Conservation (phyloP, 92 coral and sea anemone species). For the Zoanthus sansibaricus region DNA sequence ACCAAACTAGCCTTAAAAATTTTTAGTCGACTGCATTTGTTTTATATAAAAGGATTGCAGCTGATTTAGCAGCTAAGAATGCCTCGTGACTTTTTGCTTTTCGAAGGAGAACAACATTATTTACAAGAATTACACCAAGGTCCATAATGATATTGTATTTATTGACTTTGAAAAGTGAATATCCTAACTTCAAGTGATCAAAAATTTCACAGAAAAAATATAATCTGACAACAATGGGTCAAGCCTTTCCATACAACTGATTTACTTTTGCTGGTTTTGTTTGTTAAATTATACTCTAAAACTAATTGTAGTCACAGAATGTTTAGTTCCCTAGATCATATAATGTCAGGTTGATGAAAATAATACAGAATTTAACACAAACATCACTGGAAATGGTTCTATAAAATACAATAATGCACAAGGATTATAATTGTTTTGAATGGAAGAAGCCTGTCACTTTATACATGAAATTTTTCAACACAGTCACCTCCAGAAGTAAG, state of each 20-base stretch:
- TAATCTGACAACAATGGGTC: conserved; percentile 21
- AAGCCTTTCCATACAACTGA: conserved; percentile 36
- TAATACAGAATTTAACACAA: conserved; percentile 42
- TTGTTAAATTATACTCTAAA: conserved; percentile 23
- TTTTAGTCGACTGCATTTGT: no score
- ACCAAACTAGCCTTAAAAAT: no score
- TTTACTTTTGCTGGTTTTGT: conserved; percentile 1
- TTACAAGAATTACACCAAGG: conserved; percentile 3
- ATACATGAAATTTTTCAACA: conserved; percentile 39
- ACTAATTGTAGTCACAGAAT: conserved; percentile 1
- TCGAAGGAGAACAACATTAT: no score
- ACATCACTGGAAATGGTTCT: conserved; percentile 29
- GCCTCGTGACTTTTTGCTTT: no score
- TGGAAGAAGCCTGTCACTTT: conserved; percentile 30
- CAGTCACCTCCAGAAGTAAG: conserved; percentile 22
- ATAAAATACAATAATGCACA: conserved; percentile 44
- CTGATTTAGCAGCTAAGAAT: no score
- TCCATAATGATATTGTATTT: conserved; percentile 33
- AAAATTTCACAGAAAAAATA: conserved; percentile 40
- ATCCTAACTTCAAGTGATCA: conserved; percentile 40
- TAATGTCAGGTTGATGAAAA: conserved; percentile 28
- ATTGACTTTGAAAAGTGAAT: conserved; percentile 46
- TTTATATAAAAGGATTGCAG: no score
- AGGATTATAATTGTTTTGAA: conserved; percentile 13
- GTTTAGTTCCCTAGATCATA: conserved; percentile 38